Evolutionary conservation across 2,797 vertebrate species (phyloP).

Genomic region (Amniataba percoides): DNA sequence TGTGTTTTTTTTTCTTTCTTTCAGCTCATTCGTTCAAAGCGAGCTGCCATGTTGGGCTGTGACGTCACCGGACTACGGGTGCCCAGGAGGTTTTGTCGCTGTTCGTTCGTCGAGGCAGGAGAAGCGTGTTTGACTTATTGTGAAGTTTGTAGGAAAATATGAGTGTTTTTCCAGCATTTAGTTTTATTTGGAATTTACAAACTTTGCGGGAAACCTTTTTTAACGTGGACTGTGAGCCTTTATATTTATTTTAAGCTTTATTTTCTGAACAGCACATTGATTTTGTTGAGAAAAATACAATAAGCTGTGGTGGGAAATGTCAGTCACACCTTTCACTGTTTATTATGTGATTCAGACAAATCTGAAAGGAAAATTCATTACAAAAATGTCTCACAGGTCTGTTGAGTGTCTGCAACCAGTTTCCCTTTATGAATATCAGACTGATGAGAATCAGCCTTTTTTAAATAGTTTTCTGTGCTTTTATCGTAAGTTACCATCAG

Average conservation of each 20-base stretch:
- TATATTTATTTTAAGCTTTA: neutral
- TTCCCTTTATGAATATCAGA: too few relatives aligned
- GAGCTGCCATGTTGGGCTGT: constrained; percentile 63
- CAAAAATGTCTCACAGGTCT: too few relatives aligned
- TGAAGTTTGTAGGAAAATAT: neutral
- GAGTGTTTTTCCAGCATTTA: too few relatives aligned
- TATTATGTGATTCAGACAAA: too few relatives aligned
- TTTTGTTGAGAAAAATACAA: neutral
- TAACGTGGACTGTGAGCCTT: too few relatives aligned
- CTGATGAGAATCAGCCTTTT: too few relatives aligned
- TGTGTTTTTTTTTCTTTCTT: constrained; percentile 23
- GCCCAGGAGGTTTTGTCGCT: constrained; percentile 33
- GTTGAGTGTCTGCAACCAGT: too few relatives aligned
- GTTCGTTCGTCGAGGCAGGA: neutral
- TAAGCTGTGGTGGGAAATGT: neutral
- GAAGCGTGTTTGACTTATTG: neutral
- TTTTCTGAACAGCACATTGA: neutral
- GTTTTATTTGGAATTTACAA: too few relatives aligned
- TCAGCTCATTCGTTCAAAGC: neutral
- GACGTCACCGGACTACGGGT: constrained; percentile 73
- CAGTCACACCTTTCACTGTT: too few relatives aligned
- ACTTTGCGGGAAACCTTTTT: neutral
- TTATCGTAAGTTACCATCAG: too few relatives aligned
- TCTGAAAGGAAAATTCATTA: too few relatives aligned
- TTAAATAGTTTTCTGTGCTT: too few relatives aligned